Conservation (phyloP, 2,888 invertebrate genomes). For the Cheilosia soror region DNA sequence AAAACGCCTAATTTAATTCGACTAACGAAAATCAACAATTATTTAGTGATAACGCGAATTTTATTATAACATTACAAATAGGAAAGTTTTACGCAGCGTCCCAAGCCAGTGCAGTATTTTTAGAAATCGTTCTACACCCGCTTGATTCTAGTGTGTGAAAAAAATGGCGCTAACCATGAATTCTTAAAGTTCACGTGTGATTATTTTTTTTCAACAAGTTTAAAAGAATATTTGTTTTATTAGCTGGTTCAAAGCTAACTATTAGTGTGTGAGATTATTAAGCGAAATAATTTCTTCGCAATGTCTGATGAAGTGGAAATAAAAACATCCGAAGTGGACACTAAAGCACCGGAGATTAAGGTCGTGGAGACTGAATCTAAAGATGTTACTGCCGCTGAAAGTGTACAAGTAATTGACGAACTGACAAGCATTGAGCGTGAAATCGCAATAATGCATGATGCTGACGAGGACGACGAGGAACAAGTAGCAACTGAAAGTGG, state of each 20-base stretch:
- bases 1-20: slow-evolving; percentile 8
- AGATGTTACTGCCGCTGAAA: background rate
- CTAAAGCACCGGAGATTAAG: slow-evolving; percentile 9
- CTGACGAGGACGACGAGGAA: slow-evolving; percentile 57
- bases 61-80: background rate
- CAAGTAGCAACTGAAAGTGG: slow-evolving; percentile 16
- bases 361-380: background rate
- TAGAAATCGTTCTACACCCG: slow-evolving; percentile 20
- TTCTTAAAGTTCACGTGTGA: slow-evolving; percentile 66
- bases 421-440: slow-evolving; percentile 81
- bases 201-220: slow-evolving; percentile 21
- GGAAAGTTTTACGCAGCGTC: background rate
- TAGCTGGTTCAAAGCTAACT: background rate
- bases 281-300: background rate
- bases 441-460: slow-evolving; percentile 81
- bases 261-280: slow-evolving; percentile 1
- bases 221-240: background rate
- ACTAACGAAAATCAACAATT: background rate
- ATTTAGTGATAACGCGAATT: background rate
- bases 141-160: slow-evolving; percentile 39
- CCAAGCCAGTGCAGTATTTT: slow-evolving; percentile 19
- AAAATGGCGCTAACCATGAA: slow-evolving; percentile 72
- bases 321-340: slow-evolving; percentile 9
- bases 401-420: slow-evolving; percentile 77
- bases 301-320: slow-evolving; percentile 63